Evolutionary conservation across 2,113 vertebrate species (phyloP).

Genomic region (Myodes glareolus): DNA sequence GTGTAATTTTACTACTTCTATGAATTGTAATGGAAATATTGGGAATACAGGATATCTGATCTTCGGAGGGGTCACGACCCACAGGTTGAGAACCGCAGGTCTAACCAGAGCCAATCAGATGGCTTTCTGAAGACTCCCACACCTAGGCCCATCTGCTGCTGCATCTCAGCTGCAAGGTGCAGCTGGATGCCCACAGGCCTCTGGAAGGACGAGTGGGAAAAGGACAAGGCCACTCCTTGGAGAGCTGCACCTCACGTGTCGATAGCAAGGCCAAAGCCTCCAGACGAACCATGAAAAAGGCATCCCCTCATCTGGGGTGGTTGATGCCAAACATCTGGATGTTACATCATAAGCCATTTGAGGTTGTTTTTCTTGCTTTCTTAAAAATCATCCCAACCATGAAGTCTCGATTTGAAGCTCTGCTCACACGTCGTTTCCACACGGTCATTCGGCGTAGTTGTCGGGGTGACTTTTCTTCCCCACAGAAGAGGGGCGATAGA

Average conservation of each 20-base stretch:
- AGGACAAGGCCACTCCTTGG: background rate
- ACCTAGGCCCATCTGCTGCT: background rate
- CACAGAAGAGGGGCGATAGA: background rate
- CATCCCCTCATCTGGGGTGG: constrained; percentile 37
- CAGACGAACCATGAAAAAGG: constrained; percentile 15
- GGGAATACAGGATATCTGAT: background rate
- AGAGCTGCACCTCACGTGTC: background rate
- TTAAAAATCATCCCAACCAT: constrained; percentile 56
- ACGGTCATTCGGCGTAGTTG: background rate
- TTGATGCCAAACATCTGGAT: constrained; percentile 72
- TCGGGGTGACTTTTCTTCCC: constrained; percentile 20
- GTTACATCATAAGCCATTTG: constrained; percentile 48
- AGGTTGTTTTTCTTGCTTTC: constrained; percentile 29
- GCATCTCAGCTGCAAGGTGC: background rate
- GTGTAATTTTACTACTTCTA: background rate
- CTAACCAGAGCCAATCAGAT: background rate
- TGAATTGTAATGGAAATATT: background rate
- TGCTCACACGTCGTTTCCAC: constrained; percentile 39
- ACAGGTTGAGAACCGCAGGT: background rate
- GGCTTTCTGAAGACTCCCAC: constrained; percentile 30
- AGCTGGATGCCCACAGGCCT: background rate
- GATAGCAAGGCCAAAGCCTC: background rate
- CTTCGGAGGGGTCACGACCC: background rate
- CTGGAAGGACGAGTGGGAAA: background rate
- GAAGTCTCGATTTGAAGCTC: constrained; percentile 31